Evolutionary conservation across 2,113 vertebrate species (phyloP), one percentile per base, ranked within the genome.

Genomic region (Thunnus maccoyii): DNA sequence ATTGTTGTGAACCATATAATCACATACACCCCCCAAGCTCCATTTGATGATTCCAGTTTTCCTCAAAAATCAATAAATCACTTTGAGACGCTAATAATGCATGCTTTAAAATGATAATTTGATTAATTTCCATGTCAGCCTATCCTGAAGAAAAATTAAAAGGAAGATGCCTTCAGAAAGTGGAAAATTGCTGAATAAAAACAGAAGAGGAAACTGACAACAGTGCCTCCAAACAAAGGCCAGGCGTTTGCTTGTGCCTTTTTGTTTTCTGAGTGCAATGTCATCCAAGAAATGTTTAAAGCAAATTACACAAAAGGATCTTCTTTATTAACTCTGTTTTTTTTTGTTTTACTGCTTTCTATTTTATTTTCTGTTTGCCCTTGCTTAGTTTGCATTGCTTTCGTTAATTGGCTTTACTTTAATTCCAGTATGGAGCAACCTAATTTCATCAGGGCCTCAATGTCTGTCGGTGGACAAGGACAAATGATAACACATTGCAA

Each of bases 391-490:
- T 82, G 61, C 76, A 75, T 72, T 78, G 52, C 80, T 89, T 80
- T 60, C 77, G 12, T 92, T 94, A 93, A 95, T 92, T 93, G 90
- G 84, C 73, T 84, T 79, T 63, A 69, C 86, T 90, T 92, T 92
- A 90, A 92, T 93, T 87, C 80, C 73, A 58, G 65, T 76, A 91
- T 63, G 90, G 92, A 73, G 92, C 91, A 84, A 90, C 89, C 84
- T 96, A 94, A 95, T 96, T 96, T 96, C 89, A 95, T 95, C 96
- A 93, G 94, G 86, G 89, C 92, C 89, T 91, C 94, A 94, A 93
- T 89, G 93, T 96, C 96, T 94, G 93, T 68, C 94, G 92, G 20
- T 90, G 93, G 96, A 97, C 97, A 97, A 97, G 96, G 96, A 98
- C 95, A 97, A 97, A 99, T 96, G 96, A 94, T 85, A 87, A 87